These are phyloP conservation scores for Eulemur coronatus DNA, from an alignment of 2,797 vertebrate species.

Conservation along the genomic window DNA sequence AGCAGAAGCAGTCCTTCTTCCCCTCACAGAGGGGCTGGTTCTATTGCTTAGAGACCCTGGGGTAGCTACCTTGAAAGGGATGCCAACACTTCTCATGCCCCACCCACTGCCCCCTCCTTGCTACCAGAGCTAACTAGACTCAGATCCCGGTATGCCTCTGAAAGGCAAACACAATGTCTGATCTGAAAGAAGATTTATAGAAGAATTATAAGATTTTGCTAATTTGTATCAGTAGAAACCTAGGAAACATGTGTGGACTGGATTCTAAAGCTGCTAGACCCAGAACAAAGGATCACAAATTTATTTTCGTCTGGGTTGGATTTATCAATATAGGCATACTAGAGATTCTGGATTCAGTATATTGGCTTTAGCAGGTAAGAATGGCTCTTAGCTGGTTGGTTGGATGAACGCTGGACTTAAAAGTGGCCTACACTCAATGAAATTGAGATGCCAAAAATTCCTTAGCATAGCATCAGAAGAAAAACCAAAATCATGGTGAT, in stretches of 20 bases:
- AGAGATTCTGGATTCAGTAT: slow-evolving; percentile 1
- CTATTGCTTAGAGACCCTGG: neutral
- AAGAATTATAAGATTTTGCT: neutral
- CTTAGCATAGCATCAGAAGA: neutral
- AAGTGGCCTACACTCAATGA: neutral
- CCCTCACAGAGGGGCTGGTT: neutral
- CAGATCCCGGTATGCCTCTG: neutral
- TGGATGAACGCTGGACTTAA: neutral
- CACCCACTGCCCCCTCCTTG: neutral
- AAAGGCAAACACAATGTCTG: neutral
- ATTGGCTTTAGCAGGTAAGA: neutral
- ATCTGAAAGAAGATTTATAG: neutral
- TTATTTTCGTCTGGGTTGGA: slow-evolving; percentile 6
- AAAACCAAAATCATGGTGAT: neutral
- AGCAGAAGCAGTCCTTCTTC: neutral
- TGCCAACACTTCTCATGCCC: neutral
- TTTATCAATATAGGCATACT: neutral
- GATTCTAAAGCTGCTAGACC: neutral
- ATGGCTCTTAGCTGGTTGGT: neutral
- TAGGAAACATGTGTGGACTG: neutral
- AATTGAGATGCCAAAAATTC: neutral
- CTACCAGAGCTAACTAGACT: neutral
- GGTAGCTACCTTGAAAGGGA: neutral
- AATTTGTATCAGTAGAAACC: slow-evolving; percentile 15
- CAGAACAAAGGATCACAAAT: neutral